These are phyloP conservation scores for Actias luna DNA, from an alignment of 2,888 invertebrate species.

Conservation along the genomic window DNA sequence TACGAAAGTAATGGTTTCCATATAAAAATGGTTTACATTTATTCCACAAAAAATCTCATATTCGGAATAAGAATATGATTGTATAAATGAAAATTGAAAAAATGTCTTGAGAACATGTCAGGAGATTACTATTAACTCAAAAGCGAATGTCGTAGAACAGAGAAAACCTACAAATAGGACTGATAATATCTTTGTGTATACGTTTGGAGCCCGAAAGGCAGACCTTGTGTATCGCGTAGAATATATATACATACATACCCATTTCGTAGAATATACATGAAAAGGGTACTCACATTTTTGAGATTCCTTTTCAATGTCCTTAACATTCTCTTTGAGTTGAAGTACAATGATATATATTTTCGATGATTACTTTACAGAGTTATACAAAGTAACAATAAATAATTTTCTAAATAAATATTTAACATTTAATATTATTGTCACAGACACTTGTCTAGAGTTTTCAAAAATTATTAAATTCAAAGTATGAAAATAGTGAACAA, in stretches of 20 bases:
- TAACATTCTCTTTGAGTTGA: conserved; percentile 27
- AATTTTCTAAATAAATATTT: background rate
- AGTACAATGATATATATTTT: conserved; percentile 9
- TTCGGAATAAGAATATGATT: background rate
- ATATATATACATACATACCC: background rate
- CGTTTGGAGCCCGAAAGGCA: conserved; percentile 21
- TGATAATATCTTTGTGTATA: conserved; percentile 20
- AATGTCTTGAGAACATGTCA: background rate
- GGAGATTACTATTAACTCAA: background rate
- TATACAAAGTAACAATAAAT: background rate
- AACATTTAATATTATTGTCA: background rate
- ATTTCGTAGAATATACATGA: conserved; percentile 22
- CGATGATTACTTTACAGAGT: background rate
- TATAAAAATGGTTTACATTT: too few species aligned
- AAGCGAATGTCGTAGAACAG: conserved; percentile 1
- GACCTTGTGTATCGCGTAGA: conserved; percentile 5
- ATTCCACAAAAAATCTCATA: background rate
- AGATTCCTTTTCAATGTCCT: conserved; percentile 56
- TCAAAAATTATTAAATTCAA: too few species aligned
- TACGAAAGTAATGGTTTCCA: background rate
- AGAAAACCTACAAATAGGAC: background rate
- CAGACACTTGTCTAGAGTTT: too few species aligned
- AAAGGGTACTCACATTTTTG: conserved; percentile 42
- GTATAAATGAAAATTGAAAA: background rate
- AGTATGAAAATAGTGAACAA: too few species aligned